These are phyloP conservation scores for Helicoverpa armigera DNA, from an alignment of 1,140 invertebrate species.

Conservation along the genomic window DNA sequence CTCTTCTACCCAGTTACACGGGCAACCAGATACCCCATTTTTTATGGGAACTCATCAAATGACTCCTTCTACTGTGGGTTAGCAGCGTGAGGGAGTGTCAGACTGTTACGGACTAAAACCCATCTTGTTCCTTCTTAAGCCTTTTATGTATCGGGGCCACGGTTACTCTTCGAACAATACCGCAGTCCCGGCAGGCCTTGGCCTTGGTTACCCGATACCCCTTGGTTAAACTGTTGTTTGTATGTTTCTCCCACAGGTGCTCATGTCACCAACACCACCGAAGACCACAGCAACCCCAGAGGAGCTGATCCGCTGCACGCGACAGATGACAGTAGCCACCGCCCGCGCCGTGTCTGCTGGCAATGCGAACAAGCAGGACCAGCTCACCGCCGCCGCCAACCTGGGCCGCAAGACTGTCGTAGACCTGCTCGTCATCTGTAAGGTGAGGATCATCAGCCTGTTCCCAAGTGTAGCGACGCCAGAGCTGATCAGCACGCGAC, in stretches of 20 bases:
- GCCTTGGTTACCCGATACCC: no score
- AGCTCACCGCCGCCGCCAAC: slow-evolving; percentile 98
- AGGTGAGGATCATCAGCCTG: slow-evolving; percentile 52
- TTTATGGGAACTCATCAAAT: no score
- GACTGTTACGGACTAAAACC: no score
- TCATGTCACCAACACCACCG: slow-evolving; percentile 91
- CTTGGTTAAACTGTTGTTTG: no score
- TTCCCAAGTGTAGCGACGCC: slow-evolving; percentile 89
- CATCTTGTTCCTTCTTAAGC: no score
- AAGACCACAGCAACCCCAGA: slow-evolving; percentile 93
- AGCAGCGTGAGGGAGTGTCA: no score
- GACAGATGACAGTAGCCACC: slow-evolving; percentile 97
- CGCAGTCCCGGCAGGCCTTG: no score
- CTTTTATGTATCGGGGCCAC: no score
- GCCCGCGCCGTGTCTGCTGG: slow-evolving; percentile 98
- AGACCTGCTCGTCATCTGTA: slow-evolving; percentile 96
- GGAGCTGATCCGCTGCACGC: slow-evolving; percentile 97
- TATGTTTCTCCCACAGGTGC: slow-evolving; percentile 87
- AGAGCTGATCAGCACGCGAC: slow-evolving; percentile 76
- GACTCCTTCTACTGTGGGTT: no score
- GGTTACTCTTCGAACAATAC: no score
- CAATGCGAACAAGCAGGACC: slow-evolving; percentile 97
- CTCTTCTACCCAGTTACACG: no score
- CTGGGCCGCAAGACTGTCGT: slow-evolving; percentile 97
- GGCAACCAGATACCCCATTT: no score